Evolutionary conservation across 2,888 invertebrate species (phyloP), one percentile per base, ranked within the genome.

Genomic region (Aricia artaxerxes): DNA sequence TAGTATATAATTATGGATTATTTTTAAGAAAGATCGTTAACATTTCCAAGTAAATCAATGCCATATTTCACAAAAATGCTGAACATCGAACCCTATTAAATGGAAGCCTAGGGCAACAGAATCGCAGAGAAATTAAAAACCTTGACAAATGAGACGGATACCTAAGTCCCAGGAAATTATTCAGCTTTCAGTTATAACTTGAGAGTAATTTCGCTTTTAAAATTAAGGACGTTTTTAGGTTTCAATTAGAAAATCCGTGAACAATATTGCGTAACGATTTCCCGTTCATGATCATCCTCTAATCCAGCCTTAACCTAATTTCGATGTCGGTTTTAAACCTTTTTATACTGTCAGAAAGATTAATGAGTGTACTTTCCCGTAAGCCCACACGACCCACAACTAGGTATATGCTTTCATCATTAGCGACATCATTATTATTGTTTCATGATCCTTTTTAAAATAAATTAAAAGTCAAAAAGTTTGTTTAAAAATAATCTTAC

Each of bases 291-390:
- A 64, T 64, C 64, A 64, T 31, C 64, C 9, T 24, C 64, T 64
- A 64, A 64, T 64, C 64, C 64, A 69, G 69, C 13, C 11, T 69
- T 69, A 69, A 69, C 69, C 69, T 69, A 69, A 38, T 69, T 69
- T 69, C 69, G 69, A 38, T 38, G 69, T 35, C 35, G 35, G 69
- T 16, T 35, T 69, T 11, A 69, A 69, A 16, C 69, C 38, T 69
- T 35, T 69, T 69, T 69, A 38, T 35, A 69, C 69, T 69, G 69
- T 69, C 69, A 38, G 11, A 69, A 69, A 35, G 69, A 69, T 69
- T 69, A 69, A 69, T 69, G 69, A 69, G 69, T 38, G 24, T 38
- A 16, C 16, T 69, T 69, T 69, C 35, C 24, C 69, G 35, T 35
- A 31, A 24, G 13, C 35, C 13, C 69, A 11, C 4, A 64, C 69